A percentile compares a stretch with the other conserved stretches of the same genome.
Evolutionary conservation across 2,888 invertebrate species (phyloP).

Genomic region (Tanytarsus gracilentus): DNA sequence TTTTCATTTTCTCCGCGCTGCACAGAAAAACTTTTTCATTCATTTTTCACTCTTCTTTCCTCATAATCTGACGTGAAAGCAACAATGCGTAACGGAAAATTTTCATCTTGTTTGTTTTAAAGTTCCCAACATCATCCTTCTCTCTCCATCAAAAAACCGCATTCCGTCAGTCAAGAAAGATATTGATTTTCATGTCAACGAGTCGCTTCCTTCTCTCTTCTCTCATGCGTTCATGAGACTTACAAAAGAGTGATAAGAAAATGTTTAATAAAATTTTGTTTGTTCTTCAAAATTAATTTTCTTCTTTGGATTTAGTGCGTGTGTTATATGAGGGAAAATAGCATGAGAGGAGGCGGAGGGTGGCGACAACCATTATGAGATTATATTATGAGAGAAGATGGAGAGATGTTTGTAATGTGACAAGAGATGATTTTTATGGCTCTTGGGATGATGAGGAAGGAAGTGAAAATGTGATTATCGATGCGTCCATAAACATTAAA

Average conservation of each 20-base stretch:
- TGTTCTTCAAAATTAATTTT: constrained; percentile 18
- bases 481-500: neutral
- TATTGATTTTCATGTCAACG: constrained; percentile 24
- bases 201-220: too few species aligned
- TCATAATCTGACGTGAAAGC: constrained; percentile 22
- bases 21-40: neutral
- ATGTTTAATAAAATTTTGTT: constrained; percentile 8
- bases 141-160: neutral
- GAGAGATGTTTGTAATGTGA: too few species aligned
- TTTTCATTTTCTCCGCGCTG: neutral
- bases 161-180: neutral
- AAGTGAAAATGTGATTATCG: neutral
- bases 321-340: too few species aligned
- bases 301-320: neutral
- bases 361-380: too few species aligned
- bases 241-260: neutral
- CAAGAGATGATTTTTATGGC: too few species aligned
- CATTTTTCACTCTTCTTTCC: neutral
- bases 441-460: too few species aligned
- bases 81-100: constrained; percentile 22
- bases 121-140: constrained; percentile 1
- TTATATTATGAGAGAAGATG: too few species aligned
- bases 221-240: neutral
- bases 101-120: constrained; percentile 1
- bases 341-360: too few species aligned